Evolutionary conservation across 2,888 invertebrate species (phyloP), one percentile per base, ranked within the genome.

Genomic region (Ophonus ardosiacus): DNA sequence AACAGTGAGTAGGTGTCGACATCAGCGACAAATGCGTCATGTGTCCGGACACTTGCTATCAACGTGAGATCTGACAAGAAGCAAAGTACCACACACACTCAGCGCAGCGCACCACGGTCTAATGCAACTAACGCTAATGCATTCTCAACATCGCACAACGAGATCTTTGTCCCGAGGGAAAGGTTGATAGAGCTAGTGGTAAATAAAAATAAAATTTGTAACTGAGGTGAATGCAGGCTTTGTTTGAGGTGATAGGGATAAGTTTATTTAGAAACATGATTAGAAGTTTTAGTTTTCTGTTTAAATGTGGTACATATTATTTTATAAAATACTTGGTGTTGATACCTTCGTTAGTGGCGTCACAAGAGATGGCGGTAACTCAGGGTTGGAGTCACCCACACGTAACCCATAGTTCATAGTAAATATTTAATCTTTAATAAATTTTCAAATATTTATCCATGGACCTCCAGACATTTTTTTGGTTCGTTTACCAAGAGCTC

Each of bases 31-130:
- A 40, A 79, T 79, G 57, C 31, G 24, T 78, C 57, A 57, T 57
- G 65, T 63, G 81, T 81, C 65, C 81, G 63, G 65, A 43, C 81
- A 63, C 63, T 81, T n/a, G 63, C 43, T 61, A 65, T 81, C 81
- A 65, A 65, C 65, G 81, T 63, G 61, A 81, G 81, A 81, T 43
- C 40, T 81, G 63, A 81, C 43, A 81, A 80, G 61, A 79, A 79
- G 43, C 71, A 74, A 57, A 13, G 56, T 24, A 78, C 76, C 40
- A 74, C 18, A 18, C 51, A 71, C 51, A 17, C 21, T 15, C 43
- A 5, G 43, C 71, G 13, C 71, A 40, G 15, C 40, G 40, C 24
- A 24, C 24, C 13, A 24, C 71, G 18, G 51, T 74, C 51, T 74
- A 74, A 56, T 68, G 38, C 68, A 38, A 68, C 68, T 68, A 68